These are phyloP conservation scores for Sinhomidia bicolor DNA, from an alignment of 2,888 invertebrate species.

Conservation along the genomic window DNA sequence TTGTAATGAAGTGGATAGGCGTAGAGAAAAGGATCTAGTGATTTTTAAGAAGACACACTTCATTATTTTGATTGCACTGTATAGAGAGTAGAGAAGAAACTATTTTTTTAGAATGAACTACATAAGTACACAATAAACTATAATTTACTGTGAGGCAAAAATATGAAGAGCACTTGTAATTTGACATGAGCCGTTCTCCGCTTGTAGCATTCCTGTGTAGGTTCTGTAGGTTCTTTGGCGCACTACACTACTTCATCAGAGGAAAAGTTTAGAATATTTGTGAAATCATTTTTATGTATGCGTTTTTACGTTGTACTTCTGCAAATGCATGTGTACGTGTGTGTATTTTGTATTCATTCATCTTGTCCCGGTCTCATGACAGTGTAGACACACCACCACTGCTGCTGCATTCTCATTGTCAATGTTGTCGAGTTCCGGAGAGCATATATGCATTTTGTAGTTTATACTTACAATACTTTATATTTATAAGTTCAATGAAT, in stretches of 20 bases:
- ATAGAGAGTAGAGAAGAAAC: background rate
- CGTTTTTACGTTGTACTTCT: background rate
- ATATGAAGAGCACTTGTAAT: conserved; percentile 20
- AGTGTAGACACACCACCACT: background rate
- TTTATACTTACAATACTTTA: background rate
- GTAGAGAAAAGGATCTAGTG: conserved; percentile 1
- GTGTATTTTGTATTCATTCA: background rate
- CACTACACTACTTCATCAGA: background rate
- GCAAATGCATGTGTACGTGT: background rate
- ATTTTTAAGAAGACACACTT: background rate
- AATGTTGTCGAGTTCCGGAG: conserved; percentile 17
- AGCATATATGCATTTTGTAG: background rate
- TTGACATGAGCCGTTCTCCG: too few relatives aligned
- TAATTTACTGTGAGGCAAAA: conserved; percentile 3
- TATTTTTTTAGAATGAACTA: background rate
- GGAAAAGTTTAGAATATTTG: too few relatives aligned
- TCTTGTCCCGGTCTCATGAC: background rate
- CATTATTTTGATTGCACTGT: background rate
- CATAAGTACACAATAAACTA: too few relatives aligned
- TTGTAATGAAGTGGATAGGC: background rate
- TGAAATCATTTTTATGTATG: too few relatives aligned
- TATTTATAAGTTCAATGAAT: conserved; percentile 38
- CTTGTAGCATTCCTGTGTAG: too few relatives aligned
- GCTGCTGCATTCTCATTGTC: conserved; percentile 41
- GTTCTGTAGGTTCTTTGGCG: background rate